Evolutionary conservation across 2,113 vertebrate species (phyloP).

Genomic region (Otocyon megalotis): DNA sequence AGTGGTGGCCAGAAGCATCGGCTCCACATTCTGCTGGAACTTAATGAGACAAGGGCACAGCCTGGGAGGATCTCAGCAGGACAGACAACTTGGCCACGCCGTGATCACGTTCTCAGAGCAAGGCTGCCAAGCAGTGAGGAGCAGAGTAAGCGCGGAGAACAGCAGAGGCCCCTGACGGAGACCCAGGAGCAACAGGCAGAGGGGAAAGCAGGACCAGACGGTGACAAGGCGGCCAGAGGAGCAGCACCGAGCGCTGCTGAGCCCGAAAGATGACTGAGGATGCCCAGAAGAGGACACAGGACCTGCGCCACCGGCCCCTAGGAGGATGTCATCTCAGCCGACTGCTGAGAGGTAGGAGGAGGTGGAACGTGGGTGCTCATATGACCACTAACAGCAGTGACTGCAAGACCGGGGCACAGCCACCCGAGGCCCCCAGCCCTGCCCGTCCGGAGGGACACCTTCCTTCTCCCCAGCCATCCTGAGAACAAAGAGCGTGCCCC

Average conservation of each 20-base stretch:
- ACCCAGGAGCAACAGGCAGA: background rate
- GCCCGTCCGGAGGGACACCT: background rate
- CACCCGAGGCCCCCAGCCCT: background rate
- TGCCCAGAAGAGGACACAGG: background rate
- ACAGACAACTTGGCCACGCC: background rate
- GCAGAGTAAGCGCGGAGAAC: background rate
- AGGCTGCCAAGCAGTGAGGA: background rate
- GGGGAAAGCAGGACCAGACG: background rate
- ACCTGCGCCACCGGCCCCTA: background rate
- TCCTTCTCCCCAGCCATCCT: background rate
- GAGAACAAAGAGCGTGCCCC: background rate
- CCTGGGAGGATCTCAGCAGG: background rate
- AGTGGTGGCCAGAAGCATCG: background rate
- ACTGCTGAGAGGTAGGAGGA: background rate
- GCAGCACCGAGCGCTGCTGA: background rate
- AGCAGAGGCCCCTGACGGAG: background rate
- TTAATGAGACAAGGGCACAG: background rate
- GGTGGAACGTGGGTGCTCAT: rapidly evolving
- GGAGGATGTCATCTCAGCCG: background rate
- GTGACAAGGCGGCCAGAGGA: rapidly evolving
- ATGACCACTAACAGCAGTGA: background rate
- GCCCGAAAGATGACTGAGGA: background rate
- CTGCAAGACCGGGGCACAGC: background rate
- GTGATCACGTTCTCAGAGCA: background rate
- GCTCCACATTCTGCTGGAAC: background rate